Evolutionary conservation across 2,113 vertebrate genomes (phyloP).

Genomic region (Halcyon senegalensis): DNA sequence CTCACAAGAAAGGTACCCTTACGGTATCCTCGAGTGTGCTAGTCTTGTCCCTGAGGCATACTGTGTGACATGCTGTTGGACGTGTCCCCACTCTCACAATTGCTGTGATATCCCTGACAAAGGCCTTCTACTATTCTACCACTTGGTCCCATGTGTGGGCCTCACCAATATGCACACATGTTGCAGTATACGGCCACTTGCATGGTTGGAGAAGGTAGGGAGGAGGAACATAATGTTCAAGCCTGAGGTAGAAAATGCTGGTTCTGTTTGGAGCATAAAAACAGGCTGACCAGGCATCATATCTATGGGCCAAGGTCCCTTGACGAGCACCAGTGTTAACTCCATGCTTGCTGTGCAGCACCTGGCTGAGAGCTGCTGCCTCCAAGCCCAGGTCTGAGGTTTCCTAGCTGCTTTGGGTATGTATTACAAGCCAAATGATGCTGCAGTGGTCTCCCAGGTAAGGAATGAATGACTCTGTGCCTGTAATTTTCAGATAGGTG

Average conservation of each 20-base stretch:
- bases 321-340: not conserved
- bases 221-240: not conserved
- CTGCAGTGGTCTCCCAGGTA: not conserved
- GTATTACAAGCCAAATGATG: not conserved
- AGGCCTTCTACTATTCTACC: not conserved
- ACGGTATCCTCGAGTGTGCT: not conserved
- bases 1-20: not conserved
- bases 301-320: not conserved
- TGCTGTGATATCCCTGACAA: not conserved
- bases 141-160: rapidly evolving
- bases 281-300: rapidly evolving
- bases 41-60: rapidly evolving
- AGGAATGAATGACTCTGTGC: rapidly evolving
- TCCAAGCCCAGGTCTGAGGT: not conserved
- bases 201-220: not conserved
- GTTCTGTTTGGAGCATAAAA: not conserved
- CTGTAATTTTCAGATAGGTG: not conserved
- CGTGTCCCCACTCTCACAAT: not conserved
- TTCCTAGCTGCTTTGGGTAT: not conserved
- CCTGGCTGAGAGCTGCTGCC: not conserved
- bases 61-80: not conserved
- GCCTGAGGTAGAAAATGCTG: not conserved
- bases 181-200: not conserved
- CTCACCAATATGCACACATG: rapidly evolving
- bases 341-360: not conserved